These are phyloP conservation scores for Pangasius krempfi DNA, from an alignment of 2,797 vertebrate species.

Conservation along the genomic window DNA sequence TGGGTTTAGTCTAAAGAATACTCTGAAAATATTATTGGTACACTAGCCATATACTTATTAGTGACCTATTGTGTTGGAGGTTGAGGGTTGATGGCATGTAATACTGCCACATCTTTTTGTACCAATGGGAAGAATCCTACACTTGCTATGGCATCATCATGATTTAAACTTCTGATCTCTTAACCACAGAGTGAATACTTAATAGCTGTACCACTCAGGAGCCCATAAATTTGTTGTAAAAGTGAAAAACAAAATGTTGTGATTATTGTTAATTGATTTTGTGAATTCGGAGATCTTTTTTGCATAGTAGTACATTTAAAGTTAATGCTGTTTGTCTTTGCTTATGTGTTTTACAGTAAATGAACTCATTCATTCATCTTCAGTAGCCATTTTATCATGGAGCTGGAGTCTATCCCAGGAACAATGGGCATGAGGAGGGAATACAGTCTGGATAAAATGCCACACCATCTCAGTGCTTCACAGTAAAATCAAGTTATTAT, in stretches of 20 bases:
- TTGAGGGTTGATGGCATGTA: no score
- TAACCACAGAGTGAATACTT: not conserved
- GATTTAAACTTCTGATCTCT: not conserved
- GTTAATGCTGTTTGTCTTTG: not conserved
- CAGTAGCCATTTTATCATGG: not conserved
- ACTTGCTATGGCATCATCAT: not conserved
- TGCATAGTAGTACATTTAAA: not conserved
- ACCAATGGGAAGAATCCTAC: no score
- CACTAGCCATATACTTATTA: no score
- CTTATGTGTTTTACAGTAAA: not conserved
- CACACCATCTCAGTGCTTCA: not conserved
- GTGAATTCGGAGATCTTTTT: not conserved
- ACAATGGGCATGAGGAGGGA: not conserved
- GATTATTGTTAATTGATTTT: not conserved
- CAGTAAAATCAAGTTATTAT: not conserved
- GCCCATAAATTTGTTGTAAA: no score
- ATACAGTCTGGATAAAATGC: not conserved
- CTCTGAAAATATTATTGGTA: no score
- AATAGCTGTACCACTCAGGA: no score
- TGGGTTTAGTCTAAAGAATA: no score
- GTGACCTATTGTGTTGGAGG: no score
- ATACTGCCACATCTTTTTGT: no score
- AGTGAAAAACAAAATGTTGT: not conserved
- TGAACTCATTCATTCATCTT: not conserved
- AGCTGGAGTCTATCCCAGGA: not conserved